These are phyloP conservation scores for Apostichopus californicus DNA, from an alignment of 35 echinoderm and acorn worm genomes.

Conservation along the genomic window DNA sequence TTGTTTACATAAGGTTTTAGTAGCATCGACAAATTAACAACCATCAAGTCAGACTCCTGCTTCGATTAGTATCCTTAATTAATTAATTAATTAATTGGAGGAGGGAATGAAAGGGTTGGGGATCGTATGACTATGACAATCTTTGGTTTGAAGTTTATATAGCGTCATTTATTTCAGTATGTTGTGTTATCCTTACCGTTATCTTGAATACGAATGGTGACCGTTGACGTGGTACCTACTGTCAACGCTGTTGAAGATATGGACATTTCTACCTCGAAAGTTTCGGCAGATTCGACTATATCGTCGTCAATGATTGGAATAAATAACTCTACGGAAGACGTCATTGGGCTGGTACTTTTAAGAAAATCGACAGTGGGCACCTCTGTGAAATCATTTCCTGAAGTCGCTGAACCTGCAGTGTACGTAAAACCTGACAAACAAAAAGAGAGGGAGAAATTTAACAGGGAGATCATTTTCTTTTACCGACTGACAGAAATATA, in stretches of 20 bases:
- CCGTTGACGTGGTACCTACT: not conserved
- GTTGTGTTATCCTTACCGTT: not conserved
- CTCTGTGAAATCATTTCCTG: not conserved
- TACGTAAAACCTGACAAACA: not conserved
- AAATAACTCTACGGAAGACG: not conserved
- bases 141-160: not conserved
- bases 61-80: not conserved
- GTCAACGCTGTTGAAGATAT: not conserved
- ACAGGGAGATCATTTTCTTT: not conserved
- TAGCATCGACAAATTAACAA: not conserved
- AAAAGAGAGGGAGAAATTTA: not conserved
- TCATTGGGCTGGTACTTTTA: not conserved
- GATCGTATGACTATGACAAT: not conserved
- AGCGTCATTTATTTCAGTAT: not conserved
- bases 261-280: not conserved
- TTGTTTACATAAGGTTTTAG: not conserved
- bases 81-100: not conserved
- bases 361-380: not conserved
- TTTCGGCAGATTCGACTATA: not conserved
- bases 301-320: not conserved
- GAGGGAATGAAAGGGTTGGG: too few species aligned
- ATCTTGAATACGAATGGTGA: not conserved
- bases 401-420: not conserved
- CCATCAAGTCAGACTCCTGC: not conserved
- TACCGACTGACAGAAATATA: not conserved